Evolutionary conservation across 2,888 invertebrate genomes (phyloP), one percentile per base, ranked within the genome.

Genomic region (Stenoptilia bipunctidactyla): DNA sequence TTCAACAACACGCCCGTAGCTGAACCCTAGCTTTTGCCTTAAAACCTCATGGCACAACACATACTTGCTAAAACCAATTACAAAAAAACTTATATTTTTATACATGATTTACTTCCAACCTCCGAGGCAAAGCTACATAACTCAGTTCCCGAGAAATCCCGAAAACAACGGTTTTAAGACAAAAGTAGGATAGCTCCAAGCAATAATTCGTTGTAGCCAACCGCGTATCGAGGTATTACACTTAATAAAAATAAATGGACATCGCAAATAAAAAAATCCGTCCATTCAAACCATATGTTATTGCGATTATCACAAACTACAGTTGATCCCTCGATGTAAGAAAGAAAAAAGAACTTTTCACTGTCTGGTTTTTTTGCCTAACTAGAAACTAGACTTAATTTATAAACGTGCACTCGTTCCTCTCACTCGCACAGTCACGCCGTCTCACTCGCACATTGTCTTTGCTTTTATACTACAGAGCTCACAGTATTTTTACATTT

Each of bases 371-470:
- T 68, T 71, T 76, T 75, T 64, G 72, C 83, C 83, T 83, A 83
- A 79, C 82, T 83, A 83, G 67, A 68, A 64, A 66, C 82, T 83
- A 82, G 64, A 69, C 79, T 80, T 82, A 79, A 63, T 64, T 62
- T 61, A 61, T 47, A 53, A 52, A 56, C 56, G 55, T 65, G 56
- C 61, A 53, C 55, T 49, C 48, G 44, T 47, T 40, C 52, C 48
- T 46, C 58, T 56, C 65, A 52, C 65, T 60, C 66, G 47, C 66
- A 59, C 66, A 52, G 57, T 47, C 64, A 44, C 64, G 52, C 56
- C 56, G 60, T 57, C 59, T 50, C 58, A 56, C 64, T 50, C 58
- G 56, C 62, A 54, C 62, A 54, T 50, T 60, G 62, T 66, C 66
- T 67, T 69, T 59, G 61, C 66, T 56, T 63, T 61, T 68, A 73